Evolutionary conservation across 2,797 vertebrate species (phyloP).

Genomic region (Todus mexicanus): DNA sequence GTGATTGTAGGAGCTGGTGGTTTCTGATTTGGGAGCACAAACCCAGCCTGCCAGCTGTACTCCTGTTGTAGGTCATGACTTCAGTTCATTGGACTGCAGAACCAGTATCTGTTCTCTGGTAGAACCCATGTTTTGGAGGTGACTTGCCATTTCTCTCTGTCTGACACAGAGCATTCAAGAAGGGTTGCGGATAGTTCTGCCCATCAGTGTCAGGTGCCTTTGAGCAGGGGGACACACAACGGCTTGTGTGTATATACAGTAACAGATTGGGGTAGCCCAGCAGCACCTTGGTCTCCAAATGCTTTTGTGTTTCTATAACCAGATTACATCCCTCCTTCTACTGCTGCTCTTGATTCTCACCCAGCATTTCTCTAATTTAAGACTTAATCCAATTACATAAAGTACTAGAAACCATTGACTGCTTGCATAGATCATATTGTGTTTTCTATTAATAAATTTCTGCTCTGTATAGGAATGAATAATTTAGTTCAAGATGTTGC

Average conservation of each 20-base stretch:
- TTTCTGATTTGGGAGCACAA: not conserved
- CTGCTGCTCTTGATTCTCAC: not conserved
- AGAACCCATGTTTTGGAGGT: not conserved
- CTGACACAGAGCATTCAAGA: not conserved
- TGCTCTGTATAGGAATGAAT: constrained; percentile 32
- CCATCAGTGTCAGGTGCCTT: not conserved
- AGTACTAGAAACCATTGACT: not conserved
- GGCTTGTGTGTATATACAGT: not conserved
- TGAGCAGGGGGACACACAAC: not conserved
- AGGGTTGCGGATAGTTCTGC: not conserved
- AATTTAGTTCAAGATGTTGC: constrained; percentile 43
- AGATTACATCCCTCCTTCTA: not conserved
- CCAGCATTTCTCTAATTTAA: constrained; percentile 15
- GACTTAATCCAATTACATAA: constrained; percentile 10
- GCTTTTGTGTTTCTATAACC: not conserved
- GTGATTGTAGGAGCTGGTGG: fast-evolving
- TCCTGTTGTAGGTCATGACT: not conserved
- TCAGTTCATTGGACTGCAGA: not conserved
- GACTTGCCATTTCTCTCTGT: not conserved
- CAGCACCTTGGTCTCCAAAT: not conserved
- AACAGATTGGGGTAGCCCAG: not conserved
- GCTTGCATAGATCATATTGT: not conserved
- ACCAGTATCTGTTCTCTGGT: not conserved
- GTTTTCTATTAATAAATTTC: constrained; percentile 44
- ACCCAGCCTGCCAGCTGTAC: not conserved